Conservation (phyloP, 2,888 invertebrate genomes). For the Lapara coniferarum region DNA sequence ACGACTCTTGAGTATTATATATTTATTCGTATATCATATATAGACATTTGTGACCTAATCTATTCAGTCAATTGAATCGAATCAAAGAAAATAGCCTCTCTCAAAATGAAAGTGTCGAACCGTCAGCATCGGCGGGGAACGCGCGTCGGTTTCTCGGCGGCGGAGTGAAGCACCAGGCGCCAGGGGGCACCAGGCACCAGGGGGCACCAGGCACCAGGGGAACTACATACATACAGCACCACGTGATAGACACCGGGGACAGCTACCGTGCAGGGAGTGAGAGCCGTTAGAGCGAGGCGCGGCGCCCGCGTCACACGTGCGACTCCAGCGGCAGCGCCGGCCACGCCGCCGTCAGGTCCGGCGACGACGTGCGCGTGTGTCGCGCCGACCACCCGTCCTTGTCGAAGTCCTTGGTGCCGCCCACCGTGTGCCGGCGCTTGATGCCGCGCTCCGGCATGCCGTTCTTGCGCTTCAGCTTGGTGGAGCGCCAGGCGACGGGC, state of each 20-base stretch:
- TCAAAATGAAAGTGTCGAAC: slow-evolving; percentile 64
- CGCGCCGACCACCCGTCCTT: slow-evolving; percentile 85
- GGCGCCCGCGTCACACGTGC: slow-evolving; percentile 47
- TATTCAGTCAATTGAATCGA: slow-evolving; percentile 82
- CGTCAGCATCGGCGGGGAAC: slow-evolving; percentile 46
- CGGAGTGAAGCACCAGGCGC: slow-evolving; percentile 23
- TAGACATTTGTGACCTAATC: slow-evolving; percentile 78
- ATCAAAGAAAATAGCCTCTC: slow-evolving; percentile 81
- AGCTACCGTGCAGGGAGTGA: neutral
- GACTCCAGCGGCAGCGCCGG: slow-evolving; percentile 61
- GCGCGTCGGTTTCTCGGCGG: slow-evolving; percentile 31
- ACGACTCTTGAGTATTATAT: slow-evolving; percentile 64
- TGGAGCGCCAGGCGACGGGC: slow-evolving; percentile 79
- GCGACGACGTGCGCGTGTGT: slow-evolving; percentile 84
- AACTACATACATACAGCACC: slow-evolving; percentile 53
- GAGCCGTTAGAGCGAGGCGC: slow-evolving; percentile 28
- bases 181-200: too few species aligned
- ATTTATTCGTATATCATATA: slow-evolving; percentile 63
- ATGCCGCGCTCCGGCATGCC: slow-evolving; percentile 92
- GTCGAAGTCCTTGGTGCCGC: slow-evolving; percentile 94
- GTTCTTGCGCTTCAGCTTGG: slow-evolving; percentile 89
- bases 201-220: slow-evolving; percentile 26
- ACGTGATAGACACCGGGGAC: slow-evolving; percentile 30
- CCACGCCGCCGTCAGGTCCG: slow-evolving; percentile 79
- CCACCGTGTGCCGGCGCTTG: slow-evolving; percentile 95